Evolutionary conservation across 2,888 invertebrate species (phyloP), one percentile per base, ranked within the genome.

Genomic region (Ryuthela nishihirai): DNA sequence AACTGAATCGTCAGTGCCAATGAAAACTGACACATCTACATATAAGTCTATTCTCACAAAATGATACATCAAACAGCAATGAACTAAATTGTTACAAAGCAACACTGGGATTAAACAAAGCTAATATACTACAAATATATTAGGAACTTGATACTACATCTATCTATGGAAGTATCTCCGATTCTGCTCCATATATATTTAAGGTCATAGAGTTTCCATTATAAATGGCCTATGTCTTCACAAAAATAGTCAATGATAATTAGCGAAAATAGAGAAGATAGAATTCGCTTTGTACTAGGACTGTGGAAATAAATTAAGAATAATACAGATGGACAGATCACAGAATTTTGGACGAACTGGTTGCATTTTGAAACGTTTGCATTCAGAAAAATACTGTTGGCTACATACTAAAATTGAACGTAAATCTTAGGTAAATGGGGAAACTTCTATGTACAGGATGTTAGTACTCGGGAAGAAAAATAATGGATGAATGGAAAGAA

Each of bases 221-320:
- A 59, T 49, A 59, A 59, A 59, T 59, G 52, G 53, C 53, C n/a
- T 59, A 50, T 53, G 48, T 53, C 40, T 52, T 59, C 58, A 55
- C 58, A 59, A 59, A 59, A 59, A 59, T 59, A 59, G 58, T 59
- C 47, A 58, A 58, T 50, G 55, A 56, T 45, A 49, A 47, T 53
- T 59, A 59, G 58, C 58, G 58, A 59, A 59, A 59, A 59, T 59
- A 59, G 52, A 56, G 43, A 53, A 53, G 58, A 53, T 59, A 59
- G 58, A 59, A 59, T 59, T 59, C 47, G 46, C 58, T 59, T 59
- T 59, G 52, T 53, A 43, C 46, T 46, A 42, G 45, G 47, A 38
- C 39, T 55, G 52, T 48, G 53, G 47, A 53, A 53, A 53, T 59
- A 53, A 59, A 59, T 53, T 46, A 52, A 59, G 43, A 53, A n/a